These are phyloP conservation scores for Rhopalosiphum nymphaeae DNA, from an alignment of 2,888 invertebrate genomes.

Conservation along the genomic window DNA sequence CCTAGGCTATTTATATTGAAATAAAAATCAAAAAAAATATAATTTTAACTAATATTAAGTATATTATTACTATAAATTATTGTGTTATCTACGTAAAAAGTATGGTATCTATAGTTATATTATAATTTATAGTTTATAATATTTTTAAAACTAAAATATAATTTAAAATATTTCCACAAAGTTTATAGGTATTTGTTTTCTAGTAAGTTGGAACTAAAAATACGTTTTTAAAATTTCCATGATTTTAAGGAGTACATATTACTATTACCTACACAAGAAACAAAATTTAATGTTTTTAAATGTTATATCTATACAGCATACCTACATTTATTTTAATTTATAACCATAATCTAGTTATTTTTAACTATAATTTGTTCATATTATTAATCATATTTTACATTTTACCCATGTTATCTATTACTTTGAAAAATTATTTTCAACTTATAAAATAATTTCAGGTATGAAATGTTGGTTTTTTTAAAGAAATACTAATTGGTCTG, in stretches of 20 bases:
- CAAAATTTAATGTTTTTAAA: conserved; percentile 16
- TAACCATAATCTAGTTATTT: background rate
- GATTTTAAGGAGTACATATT: background rate
- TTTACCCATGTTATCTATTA: background rate
- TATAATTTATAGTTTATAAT: background rate
- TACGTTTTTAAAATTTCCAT: background rate
- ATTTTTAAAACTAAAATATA: background rate
- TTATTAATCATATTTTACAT: background rate
- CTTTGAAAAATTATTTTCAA: background rate
- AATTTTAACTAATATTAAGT: background rate
- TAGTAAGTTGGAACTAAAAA: background rate
- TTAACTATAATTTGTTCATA: background rate
- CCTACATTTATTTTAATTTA: background rate
- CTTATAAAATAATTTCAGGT: background rate
- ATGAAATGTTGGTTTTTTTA: background rate
- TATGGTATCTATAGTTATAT: background rate
- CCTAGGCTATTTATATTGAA: background rate
- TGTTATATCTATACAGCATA: no score
- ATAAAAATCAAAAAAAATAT: background rate
- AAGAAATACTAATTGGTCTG: background rate
- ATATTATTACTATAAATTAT: background rate
- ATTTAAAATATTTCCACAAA: background rate
- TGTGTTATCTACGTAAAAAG: background rate
- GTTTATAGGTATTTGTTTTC: background rate
- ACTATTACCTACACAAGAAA: background rate